Conservation (phyloP, 2,888 invertebrate species). For the Dasysyrphus albostriatus region DNA sequence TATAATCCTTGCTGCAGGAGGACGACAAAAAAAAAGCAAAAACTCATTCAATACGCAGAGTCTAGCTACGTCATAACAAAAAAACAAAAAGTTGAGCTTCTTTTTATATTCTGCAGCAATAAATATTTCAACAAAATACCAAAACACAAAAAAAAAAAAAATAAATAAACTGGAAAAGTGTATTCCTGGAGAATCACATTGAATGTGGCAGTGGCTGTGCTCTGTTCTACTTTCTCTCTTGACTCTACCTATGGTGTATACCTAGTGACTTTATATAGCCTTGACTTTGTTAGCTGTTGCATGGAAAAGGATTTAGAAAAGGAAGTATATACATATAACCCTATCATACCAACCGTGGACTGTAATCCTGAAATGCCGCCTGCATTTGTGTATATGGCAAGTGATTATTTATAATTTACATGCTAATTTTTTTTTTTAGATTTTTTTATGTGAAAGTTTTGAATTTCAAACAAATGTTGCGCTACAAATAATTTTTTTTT, state of each 20-base stretch:
- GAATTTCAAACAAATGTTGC: not conserved
- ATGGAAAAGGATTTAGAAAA: constrained; percentile 28
- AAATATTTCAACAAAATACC: constrained; percentile 31
- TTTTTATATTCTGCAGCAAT: constrained; percentile 46
- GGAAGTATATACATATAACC: constrained; percentile 4
- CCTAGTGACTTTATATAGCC: constrained; percentile 20
- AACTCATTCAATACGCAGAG: constrained; percentile 37
- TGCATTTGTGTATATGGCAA: not conserved
- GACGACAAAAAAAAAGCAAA: not conserved
- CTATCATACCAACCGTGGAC: not conserved
- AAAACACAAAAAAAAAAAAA: constrained; percentile 21
- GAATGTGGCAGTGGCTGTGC: constrained; percentile 30
- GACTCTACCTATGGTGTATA: not conserved
- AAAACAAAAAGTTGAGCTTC: constrained; percentile 10
- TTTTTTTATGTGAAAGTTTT: not conserved
- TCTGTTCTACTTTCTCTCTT: not conserved
- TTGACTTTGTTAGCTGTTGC: constrained; percentile 71
- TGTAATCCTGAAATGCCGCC: not conserved
- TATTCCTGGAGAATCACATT: constrained; percentile 41
- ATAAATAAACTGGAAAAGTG: constrained; percentile 13
- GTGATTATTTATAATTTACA: constrained; percentile 44
- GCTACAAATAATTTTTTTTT: not conserved
- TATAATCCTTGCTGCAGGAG: not conserved
- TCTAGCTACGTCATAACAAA: constrained; percentile 12
- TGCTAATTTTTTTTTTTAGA: constrained; percentile 10